Conservation (phyloP, 2,113 vertebrate species). For the Heterochromis multidens region DNA sequence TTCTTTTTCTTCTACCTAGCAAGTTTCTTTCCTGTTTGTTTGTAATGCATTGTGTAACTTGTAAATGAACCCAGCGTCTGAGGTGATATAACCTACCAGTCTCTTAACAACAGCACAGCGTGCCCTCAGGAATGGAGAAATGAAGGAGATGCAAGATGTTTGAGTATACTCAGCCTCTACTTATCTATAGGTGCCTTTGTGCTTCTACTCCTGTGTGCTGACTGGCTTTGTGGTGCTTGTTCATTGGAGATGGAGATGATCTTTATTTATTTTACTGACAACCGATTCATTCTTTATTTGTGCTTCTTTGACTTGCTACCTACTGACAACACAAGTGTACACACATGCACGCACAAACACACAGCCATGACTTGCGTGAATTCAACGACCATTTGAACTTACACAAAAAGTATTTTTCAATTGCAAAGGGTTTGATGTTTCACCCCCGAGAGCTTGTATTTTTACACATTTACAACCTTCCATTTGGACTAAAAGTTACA, state of each 20-base stretch:
- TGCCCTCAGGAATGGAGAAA: not conserved
- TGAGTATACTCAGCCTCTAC: slow-evolving; percentile 1
- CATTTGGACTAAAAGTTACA: not conserved
- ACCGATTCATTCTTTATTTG: not conserved
- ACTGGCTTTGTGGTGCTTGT: not conserved
- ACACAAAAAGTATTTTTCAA: not conserved
- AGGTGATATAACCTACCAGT: slow-evolving; percentile 45
- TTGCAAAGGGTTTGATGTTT: not conserved
- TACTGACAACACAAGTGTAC: not conserved
- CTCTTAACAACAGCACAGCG: slow-evolving; percentile 10
- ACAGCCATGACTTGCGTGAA: not conserved
- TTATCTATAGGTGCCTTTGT: slow-evolving; percentile 18
- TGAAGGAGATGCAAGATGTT: not conserved
- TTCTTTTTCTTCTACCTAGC: not conserved
- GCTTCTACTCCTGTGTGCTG: not conserved
- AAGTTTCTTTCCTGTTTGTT: slow-evolving; percentile 31
- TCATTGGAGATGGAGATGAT: slow-evolving; percentile 26
- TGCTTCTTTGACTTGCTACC: slow-evolving; percentile 9
- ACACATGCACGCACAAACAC: not conserved
- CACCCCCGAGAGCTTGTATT: not conserved
- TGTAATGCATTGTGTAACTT: slow-evolving; percentile 33
- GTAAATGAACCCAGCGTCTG: slow-evolving; percentile 43
- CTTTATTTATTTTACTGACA: slow-evolving; percentile 29
- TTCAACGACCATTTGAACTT: not conserved
- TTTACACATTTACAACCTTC: not conserved